Evolutionary conservation across 2,888 invertebrate species (phyloP).

Genomic region (Hedychridium roseum): DNA sequence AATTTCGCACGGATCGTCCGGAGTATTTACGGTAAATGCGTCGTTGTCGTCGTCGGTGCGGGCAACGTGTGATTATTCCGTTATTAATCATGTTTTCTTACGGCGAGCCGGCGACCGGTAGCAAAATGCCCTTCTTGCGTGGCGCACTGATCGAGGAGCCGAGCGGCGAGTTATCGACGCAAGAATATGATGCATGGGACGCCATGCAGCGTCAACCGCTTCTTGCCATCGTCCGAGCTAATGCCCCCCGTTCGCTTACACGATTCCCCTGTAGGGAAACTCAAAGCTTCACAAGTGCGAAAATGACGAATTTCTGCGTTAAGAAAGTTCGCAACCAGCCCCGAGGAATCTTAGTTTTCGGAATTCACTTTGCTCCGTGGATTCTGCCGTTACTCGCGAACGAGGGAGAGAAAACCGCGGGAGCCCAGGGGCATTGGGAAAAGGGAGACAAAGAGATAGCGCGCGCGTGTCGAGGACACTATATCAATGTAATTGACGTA

Average conservation of each 20-base stretch:
- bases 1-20: too few species aligned
- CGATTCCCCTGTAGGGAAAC: conserved; percentile 12
- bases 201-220: conserved; percentile 41
- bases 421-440: conserved; percentile 14
- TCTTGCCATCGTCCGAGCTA: conserved; percentile 31
- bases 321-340: too few species aligned
- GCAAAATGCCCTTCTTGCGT: conserved; percentile 48
- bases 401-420: conserved; percentile 3
- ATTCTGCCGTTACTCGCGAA: too few species aligned
- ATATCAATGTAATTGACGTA: conserved; percentile 51
- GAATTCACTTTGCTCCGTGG: too few species aligned
- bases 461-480: conserved; percentile 29
- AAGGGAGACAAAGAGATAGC: conserved; percentile 13
- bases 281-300: not conserved
- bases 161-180: conserved; percentile 41
- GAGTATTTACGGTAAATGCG: not conserved
- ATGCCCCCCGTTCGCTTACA: conserved; percentile 38
- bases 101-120: conserved; percentile 40
- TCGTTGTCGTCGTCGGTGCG: conserved; percentile 8
- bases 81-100: conserved; percentile 59
- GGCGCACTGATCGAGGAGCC: conserved; percentile 34
- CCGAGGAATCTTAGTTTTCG: conserved; percentile 8
- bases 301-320: too few species aligned
- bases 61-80: conserved; percentile 53
- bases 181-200: conserved; percentile 48